A percentile compares a stretch with the other conserved stretches of the same genome.
Conservation (phyloP, 2,113 vertebrate genomes). For the Corydoras sp. region DNA sequence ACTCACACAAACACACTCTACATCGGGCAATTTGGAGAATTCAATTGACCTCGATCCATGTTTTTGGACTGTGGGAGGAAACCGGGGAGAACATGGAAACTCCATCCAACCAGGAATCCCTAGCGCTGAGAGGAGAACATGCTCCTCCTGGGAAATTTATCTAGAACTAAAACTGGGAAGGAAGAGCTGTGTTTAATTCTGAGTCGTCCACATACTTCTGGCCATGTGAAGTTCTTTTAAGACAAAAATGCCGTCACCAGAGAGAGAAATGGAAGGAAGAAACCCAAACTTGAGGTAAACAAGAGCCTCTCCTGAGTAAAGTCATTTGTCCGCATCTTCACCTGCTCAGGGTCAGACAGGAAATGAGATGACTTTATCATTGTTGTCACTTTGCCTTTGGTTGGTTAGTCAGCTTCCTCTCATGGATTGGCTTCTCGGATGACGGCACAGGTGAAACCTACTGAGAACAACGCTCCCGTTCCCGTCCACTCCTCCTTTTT, state of each 20-base stretch:
- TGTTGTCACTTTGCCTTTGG: conserved; percentile 74
- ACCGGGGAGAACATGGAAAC: too few relatives aligned
- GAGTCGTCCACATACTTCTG: too few relatives aligned
- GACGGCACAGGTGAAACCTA: conserved; percentile 74
- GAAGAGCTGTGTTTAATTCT: too few relatives aligned
- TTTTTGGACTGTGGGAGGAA: too few relatives aligned
- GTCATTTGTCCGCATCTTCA: conserved; percentile 55
- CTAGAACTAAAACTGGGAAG: too few relatives aligned
- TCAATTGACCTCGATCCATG: too few relatives aligned
- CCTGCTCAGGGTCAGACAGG: conserved; percentile 59
- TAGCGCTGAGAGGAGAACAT: too few relatives aligned
- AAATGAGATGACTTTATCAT: conserved; percentile 68
- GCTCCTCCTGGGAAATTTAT: too few relatives aligned
- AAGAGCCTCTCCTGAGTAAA: conserved; percentile 52
- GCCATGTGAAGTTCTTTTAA: background rate
- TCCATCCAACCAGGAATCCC: too few relatives aligned
- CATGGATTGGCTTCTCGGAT: conserved; percentile 70
- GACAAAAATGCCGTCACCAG: background rate
- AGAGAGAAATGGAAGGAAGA: background rate
- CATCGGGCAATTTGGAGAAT: too few relatives aligned
- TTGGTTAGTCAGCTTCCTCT: conserved; percentile 68
- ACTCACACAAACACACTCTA: too few relatives aligned
- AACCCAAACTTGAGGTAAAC: conserved; percentile 44
- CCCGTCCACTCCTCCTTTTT: conserved; percentile 53
- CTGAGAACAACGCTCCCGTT: conserved; percentile 52